These are phyloP conservation scores for Pecten maximus DNA, from an alignment of 2,888 invertebrate species.

Conservation along the genomic window DNA sequence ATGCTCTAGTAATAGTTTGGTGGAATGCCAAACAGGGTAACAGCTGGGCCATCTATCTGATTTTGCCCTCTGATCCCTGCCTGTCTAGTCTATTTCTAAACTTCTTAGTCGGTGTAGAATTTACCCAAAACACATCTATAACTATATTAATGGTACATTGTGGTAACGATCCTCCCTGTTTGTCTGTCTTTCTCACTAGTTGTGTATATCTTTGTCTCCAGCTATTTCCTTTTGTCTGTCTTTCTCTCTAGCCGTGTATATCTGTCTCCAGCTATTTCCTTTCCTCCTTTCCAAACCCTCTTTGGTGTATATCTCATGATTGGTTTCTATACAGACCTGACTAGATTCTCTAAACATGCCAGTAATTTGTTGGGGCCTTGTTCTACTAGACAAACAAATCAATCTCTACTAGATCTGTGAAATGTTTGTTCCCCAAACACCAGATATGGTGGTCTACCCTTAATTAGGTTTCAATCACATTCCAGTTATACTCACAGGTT, in stretches of 20 bases:
- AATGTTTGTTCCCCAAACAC: constrained; percentile 30
- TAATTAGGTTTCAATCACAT: constrained; percentile 24
- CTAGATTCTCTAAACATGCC: background rate
- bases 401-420: background rate
- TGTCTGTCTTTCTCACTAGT: background rate
- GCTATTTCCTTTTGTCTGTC: background rate
- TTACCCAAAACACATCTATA: background rate
- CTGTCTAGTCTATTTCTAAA: background rate
- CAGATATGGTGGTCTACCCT: background rate
- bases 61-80: background rate
- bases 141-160: no score
- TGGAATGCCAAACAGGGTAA: background rate
- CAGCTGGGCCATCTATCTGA: constrained; percentile 10
- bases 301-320: no score
- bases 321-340: no score
- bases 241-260: background rate
- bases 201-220: background rate
- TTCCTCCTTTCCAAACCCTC: background rate
- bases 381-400: constrained; percentile 7
- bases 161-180: background rate
- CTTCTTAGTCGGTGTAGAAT: background rate
- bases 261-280: background rate
- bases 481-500: background rate
- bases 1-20: background rate
- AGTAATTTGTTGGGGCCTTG: background rate